Evolutionary conservation across 2,888 invertebrate species (phyloP), one percentile per base, ranked within the genome.

Genomic region (Hemaris fuciformis): DNA sequence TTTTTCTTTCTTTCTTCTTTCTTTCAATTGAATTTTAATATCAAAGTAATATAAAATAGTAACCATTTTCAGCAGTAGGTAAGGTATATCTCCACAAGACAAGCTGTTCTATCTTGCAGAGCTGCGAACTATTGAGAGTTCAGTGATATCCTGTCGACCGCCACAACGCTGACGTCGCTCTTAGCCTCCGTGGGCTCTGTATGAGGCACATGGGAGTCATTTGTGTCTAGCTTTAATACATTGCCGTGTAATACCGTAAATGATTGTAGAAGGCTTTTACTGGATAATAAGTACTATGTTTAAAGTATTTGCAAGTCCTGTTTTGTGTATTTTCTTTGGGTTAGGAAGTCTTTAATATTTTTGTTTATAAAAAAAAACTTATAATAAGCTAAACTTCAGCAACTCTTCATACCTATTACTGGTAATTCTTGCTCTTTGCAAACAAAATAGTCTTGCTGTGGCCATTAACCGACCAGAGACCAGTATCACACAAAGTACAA

Each of bases 101-200:
- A 27, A n/a, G n/a, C n/a, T 31, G 18, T 53, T 53, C 18, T 53
- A 53, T 31, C 18, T 31, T 8, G 18, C 27, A 20, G 10, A 15
- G 20, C 13, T 10, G 18, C n/a, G 57, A 38, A 43, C 61, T 57
- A 46, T 57, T 57, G 46, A 61, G 60, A 62, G 59, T 62, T 62
- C 59, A 62, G 23, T 56, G 62, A 59, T 59, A 60, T 60, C 61
- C 34, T 53, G 60, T 60, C 48, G 57, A 62, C 57, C 57, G 46
- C 27, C 25, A 23, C 20, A 20, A 25, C 27, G 62, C 64, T 60
- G 62, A 64, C 25, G 46, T 34, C n/a, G 58, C 60, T 57, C 41
- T 41, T 61, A 53, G 15, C 25, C 56, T 10, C 31, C 27, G 25
- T 8, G 1, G 46, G 68, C 70, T 8, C 25, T 57, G n/a, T n/a